A percentile compares a stretch with the other conserved stretches of the same genome.
Conservation (phyloP, 23 tunicate genomes). For the Botrylloides violaceus region DNA sequence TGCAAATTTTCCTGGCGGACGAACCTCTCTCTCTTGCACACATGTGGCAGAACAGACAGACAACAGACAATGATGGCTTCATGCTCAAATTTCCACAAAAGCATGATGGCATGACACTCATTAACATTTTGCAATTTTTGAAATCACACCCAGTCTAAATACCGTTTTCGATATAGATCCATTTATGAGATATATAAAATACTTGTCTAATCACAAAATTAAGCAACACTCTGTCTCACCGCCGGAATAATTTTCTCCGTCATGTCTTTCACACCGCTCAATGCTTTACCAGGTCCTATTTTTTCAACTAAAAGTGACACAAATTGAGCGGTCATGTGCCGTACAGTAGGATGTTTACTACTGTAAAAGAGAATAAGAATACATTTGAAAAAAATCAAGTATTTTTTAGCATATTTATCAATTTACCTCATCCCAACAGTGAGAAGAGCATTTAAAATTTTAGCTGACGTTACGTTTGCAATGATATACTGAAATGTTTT, state of each 20-base stretch:
- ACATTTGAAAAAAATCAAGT: background rate
- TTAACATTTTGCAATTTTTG: too few relatives aligned
- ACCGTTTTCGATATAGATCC: too few relatives aligned
- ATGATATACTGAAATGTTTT: conserved; percentile 65
- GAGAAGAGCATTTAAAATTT: conserved; percentile 51
- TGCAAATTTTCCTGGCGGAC: too few relatives aligned
- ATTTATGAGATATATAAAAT: too few relatives aligned
- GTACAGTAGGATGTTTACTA: conserved; percentile 50
- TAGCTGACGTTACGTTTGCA: conserved; percentile 22
- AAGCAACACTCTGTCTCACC: conserved; percentile 31
- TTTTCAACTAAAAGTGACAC: conserved; percentile 57
- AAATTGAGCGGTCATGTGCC: conserved; percentile 41
- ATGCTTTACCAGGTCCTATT: conserved; percentile 72
- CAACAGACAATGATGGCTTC: too few relatives aligned
- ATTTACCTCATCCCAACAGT: conserved; percentile 54
- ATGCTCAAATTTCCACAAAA: too few relatives aligned
- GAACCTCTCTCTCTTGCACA: too few relatives aligned
- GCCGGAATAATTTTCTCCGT: conserved; percentile 61
- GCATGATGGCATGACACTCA: too few relatives aligned
- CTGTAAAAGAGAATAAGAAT: conserved; percentile 24
- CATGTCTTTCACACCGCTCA: conserved; percentile 60
- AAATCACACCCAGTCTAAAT: too few relatives aligned
- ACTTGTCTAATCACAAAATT: background rate
- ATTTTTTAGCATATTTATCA: background rate
- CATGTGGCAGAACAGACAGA: too few relatives aligned